Percentiles rank a stretch among this genome's conserved stretches.
These are phyloP conservation scores for Heloderma charlesbogerti DNA, from an alignment of 2,113 vertebrate genomes.

Conservation along the genomic window DNA sequence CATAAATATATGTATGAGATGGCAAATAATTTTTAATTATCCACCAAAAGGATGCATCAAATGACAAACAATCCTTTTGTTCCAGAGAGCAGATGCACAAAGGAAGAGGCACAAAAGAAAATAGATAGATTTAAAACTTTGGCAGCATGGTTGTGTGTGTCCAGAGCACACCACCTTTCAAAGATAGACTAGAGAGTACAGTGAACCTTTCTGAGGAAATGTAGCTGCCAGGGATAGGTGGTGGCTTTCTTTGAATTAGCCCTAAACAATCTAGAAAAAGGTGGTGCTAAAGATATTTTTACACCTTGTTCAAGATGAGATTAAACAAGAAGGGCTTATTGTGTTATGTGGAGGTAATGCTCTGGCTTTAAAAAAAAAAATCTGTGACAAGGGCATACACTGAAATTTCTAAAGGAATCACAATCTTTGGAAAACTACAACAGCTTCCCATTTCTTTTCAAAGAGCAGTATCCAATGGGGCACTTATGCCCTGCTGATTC, in stretches of 20 bases:
- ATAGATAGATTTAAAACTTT: background rate
- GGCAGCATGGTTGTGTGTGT: background rate
- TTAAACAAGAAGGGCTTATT: background rate
- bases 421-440: no score
- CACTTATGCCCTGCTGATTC: no score
- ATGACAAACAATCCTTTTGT: background rate
- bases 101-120: no score
- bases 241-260: background rate
- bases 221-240: background rate
- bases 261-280: background rate
- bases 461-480: no score
- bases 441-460: no score
- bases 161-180: background rate
- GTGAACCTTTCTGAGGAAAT: background rate
- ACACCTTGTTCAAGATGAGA: background rate
- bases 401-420: background rate
- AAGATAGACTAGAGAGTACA: background rate
- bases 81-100: background rate
- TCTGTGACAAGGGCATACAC: background rate
- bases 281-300: background rate
- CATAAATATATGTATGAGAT: background rate
- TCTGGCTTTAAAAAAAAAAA: background rate
- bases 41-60: background rate
- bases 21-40: background rate
- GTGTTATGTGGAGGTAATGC: background rate